Evolutionary conservation across 1,140 invertebrate species (phyloP), one percentile per base, ranked within the genome.

Genomic region (Drosophila orosa): DNA sequence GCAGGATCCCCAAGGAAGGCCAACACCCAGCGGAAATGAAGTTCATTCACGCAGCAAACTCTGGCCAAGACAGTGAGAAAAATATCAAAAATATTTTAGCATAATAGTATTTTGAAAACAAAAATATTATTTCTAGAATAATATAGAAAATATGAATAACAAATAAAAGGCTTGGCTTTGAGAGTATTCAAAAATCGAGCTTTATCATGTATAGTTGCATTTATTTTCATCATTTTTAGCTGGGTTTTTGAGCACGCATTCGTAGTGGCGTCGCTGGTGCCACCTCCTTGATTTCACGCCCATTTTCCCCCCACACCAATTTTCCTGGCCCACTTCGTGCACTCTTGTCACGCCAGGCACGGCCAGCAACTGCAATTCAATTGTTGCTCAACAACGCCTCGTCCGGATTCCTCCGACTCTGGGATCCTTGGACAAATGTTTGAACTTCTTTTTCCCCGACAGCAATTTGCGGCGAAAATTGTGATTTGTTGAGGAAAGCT

Each of bases 381-480:
- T 87, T 87, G 84, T 87, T 87, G 84, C 76, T 74, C 40, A 78
- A 73, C 69, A 72, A 59, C 58, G 48, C 55, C 40, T 27, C n/a
- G 40, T 24, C 50, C 29, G 47, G 25, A 48, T 29, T 48, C 47
- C 47, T 8, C 7, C 17, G n/a, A 9, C 27, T 35, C 40, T 6
- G 12, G 68, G 44, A 35, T 74, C 67, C 67, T 59, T 72, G 72
- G 61, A 60, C 63, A 75, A 89, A 83, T 87, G 83, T 86, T 86
- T 86, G 83, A 86, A 87, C 83, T 80, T 87, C 75, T 81, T 82
- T 80, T 76, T 24, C 63, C 63, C 84, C 84, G 72, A 83, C 80
- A 87, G 84, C 83, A 89, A 87, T 87, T 87, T 87, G 83, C 83
- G 84, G 84, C 77, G 84, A 84, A 87, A 89, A 87, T 89, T 89